Base-by-base conservation (phyloP, 2,113 vertebrate genomes). In the Mugil cephalus region DNA sequence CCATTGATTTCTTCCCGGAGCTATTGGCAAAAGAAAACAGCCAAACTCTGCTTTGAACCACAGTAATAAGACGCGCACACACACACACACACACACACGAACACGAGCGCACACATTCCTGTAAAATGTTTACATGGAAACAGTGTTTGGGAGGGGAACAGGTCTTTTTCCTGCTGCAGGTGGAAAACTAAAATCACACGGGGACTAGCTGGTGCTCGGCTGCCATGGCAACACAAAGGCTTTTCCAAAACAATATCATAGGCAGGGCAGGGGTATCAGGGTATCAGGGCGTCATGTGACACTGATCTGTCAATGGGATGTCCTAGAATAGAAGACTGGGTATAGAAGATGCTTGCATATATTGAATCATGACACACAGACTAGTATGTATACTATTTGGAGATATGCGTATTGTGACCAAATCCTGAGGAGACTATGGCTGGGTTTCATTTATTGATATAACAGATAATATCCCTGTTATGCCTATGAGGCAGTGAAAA, bases 61-160 rank as follows among this genome's bases (percentile, higher is more conserved):
- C 21, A 47, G 18, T 47, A 21, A 64, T 17, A 11, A 35, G 34
- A 47, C 1, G 9, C 15, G 72, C 48, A 52, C 43, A 47, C n/a
- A 46, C 42, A 61, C 9, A 39, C 12, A 39, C 51, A 43, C 59
- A 63, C 18, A 58, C 34, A 11, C 47, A 65, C 5, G 24, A 30
- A 30, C 24, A 30, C 5, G 24, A 30, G 24, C 24, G 24, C 59
- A 76, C 66, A 72, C 61, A 73, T 19, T 77, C 68, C 74, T 65
- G 39, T 72, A 39, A 84, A 88, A 86, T 85, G 72, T 82, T 84
- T 79, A 82, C 68, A 85, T 79, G 88, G 85, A 89, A 87, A 89
- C 73, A 67, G 58, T 43, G 51, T 66, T 68, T 69, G 75, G 83
- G 84, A 82, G 83, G 80, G 48, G 60, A 61, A 61, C 50, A 55